Base-by-base conservation (phyloP, 1,140 invertebrate genomes). In the Zaprionus davidi region DNA sequence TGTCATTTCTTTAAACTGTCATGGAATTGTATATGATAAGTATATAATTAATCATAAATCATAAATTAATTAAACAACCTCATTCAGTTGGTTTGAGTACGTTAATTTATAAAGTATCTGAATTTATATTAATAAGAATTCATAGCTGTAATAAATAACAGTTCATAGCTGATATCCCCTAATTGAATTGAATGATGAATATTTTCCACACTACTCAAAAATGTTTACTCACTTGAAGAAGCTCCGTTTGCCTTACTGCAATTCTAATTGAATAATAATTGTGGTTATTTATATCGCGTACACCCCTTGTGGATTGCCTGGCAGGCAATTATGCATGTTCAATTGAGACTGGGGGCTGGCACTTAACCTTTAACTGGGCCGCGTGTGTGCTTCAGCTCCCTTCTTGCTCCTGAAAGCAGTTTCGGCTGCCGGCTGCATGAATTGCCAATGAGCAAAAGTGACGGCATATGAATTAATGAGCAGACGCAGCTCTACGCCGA, bases 401-500 rank as follows among this genome's bases (percentile, higher is more conserved):
- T 5, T n/a, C 38, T 5, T n/a, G 5, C 15, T 1, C 15, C 15
- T 5, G 5, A 38, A 38, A 38, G 36, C 36, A 38, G 36, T 15
- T 38, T 38, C 31, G 26, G 38, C 22, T 5, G 1, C 64, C 17
- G 46, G 46, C 49, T 59, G 75, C 79, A 86, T 78, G 80, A 77
- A 82, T 74, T 80, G 77, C 64, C 80, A 80, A 80, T 83, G 81
- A 81, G 69, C 84, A 87, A 83, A 78, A 88, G 83, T 88, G 80
- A 68, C 81, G 80, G 83, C 68, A 74, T 84, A 88, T 87, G 81
- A 87, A 87, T 88, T 87, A 87, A 87, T 87, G 84, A 87, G 81
- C 71, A 88, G 71, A 69, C 73, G 46, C 67, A 41, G 59, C 74
- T 77, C 57, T 17, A 17, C 41, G n/a, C n/a, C 41, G 41, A 9